Evolutionary conservation across 2,797 vertebrate species (phyloP), one percentile per base, ranked within the genome.

Genomic region (Micropoecilia bifurca): DNA sequence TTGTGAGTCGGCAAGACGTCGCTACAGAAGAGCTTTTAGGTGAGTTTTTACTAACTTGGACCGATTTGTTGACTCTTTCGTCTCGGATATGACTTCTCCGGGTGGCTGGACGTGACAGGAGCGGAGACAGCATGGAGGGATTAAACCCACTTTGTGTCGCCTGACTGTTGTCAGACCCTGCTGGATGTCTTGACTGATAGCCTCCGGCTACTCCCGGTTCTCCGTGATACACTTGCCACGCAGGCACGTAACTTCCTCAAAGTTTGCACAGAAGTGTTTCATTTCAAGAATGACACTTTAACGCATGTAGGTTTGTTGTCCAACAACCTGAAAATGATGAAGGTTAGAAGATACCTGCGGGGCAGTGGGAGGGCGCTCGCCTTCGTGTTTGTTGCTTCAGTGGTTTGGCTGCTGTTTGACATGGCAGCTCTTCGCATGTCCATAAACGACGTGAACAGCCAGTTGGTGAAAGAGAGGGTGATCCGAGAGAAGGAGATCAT

Each of bases 331-430:
- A 20, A 6, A 20, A 92, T 84, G 59, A 93, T 95, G 88, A 96
- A 93, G 90, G 50, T 97, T 53, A 95, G 96, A 87, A 96, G 96
- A 90, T 96, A 97, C 91, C 95, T 97, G 77, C 95, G 97, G 90
- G 97, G 97, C 73, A 97, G 97, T 84, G 97, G 97, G 83, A 92
- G 97, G 88, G 96, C 97, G 4, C 94, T 99, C 20, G 97, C 96
- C 0, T 96, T 98, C 55, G 96, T 99, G 73, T 98, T 98, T 84
- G 90, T 92, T 6, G 98, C 98, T 74, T 99, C 98, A 48, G 94
- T 99, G 86, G 82, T 96, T 43, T 99, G 98, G 98, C 90, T 99
- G 76, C 95, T 99, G 71, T 97, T 99, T 88, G 98, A 99, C 93
- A 98, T 99, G 96, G 98, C 96, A 85, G 98, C 97, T 7, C 96